Conservation (phyloP, 2,888 invertebrate species). For the Diplolepis rosae region DNA sequence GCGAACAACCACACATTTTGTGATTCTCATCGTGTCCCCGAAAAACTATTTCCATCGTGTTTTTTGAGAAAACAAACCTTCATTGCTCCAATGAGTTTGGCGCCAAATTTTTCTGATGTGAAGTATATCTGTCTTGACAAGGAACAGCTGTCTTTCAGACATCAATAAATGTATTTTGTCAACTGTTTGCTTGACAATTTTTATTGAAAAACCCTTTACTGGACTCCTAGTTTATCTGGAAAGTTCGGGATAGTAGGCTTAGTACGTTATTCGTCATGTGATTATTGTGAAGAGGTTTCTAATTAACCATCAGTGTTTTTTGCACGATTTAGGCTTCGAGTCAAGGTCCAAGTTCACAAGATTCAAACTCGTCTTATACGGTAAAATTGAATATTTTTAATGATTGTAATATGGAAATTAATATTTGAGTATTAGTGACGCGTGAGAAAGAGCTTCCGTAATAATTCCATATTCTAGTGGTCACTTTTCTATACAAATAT, state of each 20-base stretch:
- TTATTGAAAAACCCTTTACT: slow-evolving; percentile 16
- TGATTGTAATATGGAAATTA: not conserved
- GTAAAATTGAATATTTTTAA: slow-evolving; percentile 9
- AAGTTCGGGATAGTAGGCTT: slow-evolving; percentile 9
- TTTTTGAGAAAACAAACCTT: not conserved
- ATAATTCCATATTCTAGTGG: not conserved
- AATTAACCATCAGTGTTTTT: slow-evolving; percentile 18
- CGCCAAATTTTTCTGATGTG: slow-evolving; percentile 42
- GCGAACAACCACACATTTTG: slow-evolving; percentile 1
- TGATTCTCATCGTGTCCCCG: not conserved
- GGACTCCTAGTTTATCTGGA: not conserved
- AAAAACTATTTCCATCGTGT: not conserved
- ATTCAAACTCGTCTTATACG: slow-evolving; percentile 5
- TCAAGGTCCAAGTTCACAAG: slow-evolving; percentile 21
- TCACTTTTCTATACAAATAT: no score
- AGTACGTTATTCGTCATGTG: slow-evolving; percentile 26
- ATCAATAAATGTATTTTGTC: slow-evolving; percentile 43
- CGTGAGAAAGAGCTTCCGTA: not conserved
- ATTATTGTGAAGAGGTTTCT: slow-evolving; percentile 12
- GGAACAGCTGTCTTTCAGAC: slow-evolving; percentile 45
- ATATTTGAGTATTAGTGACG: not conserved
- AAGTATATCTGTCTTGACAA: slow-evolving; percentile 26
- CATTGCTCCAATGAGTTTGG: slow-evolving; percentile 34
- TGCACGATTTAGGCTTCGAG: slow-evolving; percentile 18
- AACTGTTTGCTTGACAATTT: slow-evolving; percentile 28